phyloP scores from a whole-genome alignment of 2,113 vertebrate species.

The Aegithalos caudatus region DNA sequence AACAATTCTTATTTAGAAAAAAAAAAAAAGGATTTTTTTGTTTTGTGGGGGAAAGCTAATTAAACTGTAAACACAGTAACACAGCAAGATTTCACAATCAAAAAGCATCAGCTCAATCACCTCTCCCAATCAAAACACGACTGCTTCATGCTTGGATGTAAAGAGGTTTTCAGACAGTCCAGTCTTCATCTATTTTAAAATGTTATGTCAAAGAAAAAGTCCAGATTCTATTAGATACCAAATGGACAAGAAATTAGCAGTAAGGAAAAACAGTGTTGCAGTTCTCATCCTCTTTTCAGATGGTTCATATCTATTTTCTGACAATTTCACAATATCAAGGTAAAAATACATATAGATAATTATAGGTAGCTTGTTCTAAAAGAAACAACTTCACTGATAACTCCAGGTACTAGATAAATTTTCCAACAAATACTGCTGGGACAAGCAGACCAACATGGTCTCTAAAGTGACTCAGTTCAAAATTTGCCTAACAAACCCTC shows the following conservation, averaged over 20 bases:
- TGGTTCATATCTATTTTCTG: background rate
- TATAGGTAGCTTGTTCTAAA: background rate
- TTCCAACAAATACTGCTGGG: background rate
- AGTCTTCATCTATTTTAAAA: background rate
- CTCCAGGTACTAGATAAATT: background rate
- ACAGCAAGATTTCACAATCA: background rate
- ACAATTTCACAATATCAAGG: background rate
- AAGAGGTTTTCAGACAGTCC: background rate
- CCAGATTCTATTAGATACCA: background rate
- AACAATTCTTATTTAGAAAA: background rate
- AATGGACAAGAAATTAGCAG: background rate
- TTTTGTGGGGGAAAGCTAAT: background rate
- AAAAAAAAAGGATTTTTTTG: background rate
- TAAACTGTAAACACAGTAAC: background rate
- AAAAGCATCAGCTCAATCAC: background rate
- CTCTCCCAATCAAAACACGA: background rate
- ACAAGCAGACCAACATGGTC: background rate
- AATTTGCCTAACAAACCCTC: background rate
- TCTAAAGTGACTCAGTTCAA: background rate
- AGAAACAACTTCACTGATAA: background rate
- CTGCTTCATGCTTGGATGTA: background rate
- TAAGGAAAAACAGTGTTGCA: background rate
- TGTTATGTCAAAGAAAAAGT: background rate
- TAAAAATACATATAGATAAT: background rate
- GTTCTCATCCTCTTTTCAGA: background rate